Evolutionary conservation across 2,797 vertebrate genomes (phyloP), one percentile per base, ranked within the genome.

Genomic region (Pangasius larnaudii): DNA sequence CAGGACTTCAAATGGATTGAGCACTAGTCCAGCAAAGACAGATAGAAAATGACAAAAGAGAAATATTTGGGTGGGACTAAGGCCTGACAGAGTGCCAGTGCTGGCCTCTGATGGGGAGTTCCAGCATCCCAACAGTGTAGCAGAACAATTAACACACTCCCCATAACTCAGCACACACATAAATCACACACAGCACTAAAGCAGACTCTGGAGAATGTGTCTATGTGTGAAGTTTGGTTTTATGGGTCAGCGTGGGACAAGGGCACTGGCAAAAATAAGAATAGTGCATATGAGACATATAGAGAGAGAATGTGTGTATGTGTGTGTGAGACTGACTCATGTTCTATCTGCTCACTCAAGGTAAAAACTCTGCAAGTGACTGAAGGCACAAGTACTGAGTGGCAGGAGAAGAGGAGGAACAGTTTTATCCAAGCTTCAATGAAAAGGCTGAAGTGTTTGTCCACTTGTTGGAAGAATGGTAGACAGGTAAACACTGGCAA

Each of bases 21-120:
- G 49, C 13, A 39, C 19, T 53, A 36, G 42, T 84, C n/a, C 46
- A 69, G 63, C 9, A 69, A 67, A 33, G 86, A 90, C 92, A 89
- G 92, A 91, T 89, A 89, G 86, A 91, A 86, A 85, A 87, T 92
- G 87, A 90, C 88, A 42, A 71, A 42, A 42, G 11, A 49, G n/a
- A 77, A 77, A 63, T 63, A 24, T 86, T 61, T 77, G 56, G 56
- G 56, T 59, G 18, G 71, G 56, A 46, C 84, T 49, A 59, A 85
- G 51, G 63, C 65, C 75, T 80, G 75, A 65, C 18, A 58, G 27
- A 85, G 49, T 4, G 19, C 74, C 51, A 61, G 51, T 24, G 24
- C 16, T 79, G 83, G 53, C n/a, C n/a, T 85, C 84, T 79, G 82
- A 85, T 79, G 22, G 81, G 63, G 72, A 78, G 85, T 71, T 89